Evolutionary conservation across 1,140 invertebrate species (phyloP).

Genomic region (Drosophila ironensis): DNA sequence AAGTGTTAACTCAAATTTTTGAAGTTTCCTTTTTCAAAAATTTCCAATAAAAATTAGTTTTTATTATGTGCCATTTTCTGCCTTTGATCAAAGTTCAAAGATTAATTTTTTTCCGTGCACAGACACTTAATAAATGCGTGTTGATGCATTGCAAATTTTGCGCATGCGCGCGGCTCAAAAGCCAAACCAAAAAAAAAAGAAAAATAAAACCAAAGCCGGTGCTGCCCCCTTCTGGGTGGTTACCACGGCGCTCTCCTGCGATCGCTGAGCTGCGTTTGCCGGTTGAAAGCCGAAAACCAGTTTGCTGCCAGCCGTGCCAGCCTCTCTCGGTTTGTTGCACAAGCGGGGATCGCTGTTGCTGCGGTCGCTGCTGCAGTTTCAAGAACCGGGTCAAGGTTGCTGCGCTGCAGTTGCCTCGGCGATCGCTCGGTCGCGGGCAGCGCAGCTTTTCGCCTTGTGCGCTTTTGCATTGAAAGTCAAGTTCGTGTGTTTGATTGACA

Average conservation of each 20-base stretch:
- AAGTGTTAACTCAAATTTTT: no score
- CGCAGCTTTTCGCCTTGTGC: conserved; percentile 72
- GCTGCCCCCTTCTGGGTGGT: no score
- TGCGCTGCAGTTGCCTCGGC: conserved; percentile 27
- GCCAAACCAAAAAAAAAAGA: no score
- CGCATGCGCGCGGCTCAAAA: conserved; percentile 59
- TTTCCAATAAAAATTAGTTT: no score
- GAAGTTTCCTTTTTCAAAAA: no score
- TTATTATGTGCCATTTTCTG: no score
- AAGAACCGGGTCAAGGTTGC: conserved; percentile 79
- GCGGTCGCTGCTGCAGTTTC: conserved; percentile 68
- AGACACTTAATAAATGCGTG: conserved; percentile 17
- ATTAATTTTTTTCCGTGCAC: conserved; percentile 13
- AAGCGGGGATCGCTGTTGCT: conserved; percentile 41
- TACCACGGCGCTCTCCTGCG: background rate
- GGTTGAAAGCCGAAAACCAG: conserved; percentile 52
- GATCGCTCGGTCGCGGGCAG: conserved; percentile 34
- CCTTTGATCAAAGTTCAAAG: no score
- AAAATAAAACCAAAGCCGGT: conserved; percentile 4
- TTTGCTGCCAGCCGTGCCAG: no score
- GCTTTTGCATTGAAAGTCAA: conserved; percentile 77
- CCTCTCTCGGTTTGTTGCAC: conserved; percentile 62
- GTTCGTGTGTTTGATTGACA: conserved; percentile 65
- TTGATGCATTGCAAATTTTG: conserved; percentile 43
- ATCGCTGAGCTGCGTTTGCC: conserved; percentile 31